Evolutionary conservation across 2,888 invertebrate species (phyloP), one percentile per base, ranked within the genome.

Genomic region (Bembecia ichneumoniformis): DNA sequence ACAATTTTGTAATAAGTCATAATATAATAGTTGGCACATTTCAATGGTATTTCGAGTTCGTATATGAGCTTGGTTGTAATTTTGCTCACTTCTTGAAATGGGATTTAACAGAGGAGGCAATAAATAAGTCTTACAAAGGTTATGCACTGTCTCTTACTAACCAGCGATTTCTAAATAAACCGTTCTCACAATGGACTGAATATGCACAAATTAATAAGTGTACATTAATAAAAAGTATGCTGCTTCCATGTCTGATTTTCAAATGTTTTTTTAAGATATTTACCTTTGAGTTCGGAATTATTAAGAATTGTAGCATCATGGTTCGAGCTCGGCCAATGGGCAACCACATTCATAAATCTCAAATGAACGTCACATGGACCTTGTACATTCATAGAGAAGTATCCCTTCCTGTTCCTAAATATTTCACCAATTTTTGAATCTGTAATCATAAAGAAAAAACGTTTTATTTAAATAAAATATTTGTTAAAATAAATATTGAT

Each of bases 61-160:
- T 9, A 47, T 47, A 35, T 44, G 43, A 43, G 50, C 28, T 48
- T 48, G 34, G 35, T 49, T 49, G n/a, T 49, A 45, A n/a, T 16
- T 34, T 11, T 49, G 14, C 9, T 44, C 49, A 15, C 34, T 44
- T 44, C 14, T 15, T 35, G 2, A 10, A 13, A 10, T n/a, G n/a
- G 48, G 50, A 14, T 48, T 51, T 7, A 50, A 35, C 14, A 52
- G n/a, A 11, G 52, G 52, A 36, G 48, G 50, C 13, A 52, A 28
- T 14, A 52, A 16, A 20, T 52, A 52, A 5, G 48, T 14, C 10
- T 3, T 46, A 10, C 16, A 20, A 45, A 50, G 52, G 34, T n/a
- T 52, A 50, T 2, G 50, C 52, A 44, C 52, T 51, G 35, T 53
- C 50, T 5, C 50, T 51, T 36, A 51, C 35, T 10, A 53, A 14